Percentiles rank a stretch among this genome's conserved stretches.
These are phyloP conservation scores for Neoaliturus tenellus DNA, from an alignment of 2,888 invertebrate genomes.

Conservation along the genomic window DNA sequence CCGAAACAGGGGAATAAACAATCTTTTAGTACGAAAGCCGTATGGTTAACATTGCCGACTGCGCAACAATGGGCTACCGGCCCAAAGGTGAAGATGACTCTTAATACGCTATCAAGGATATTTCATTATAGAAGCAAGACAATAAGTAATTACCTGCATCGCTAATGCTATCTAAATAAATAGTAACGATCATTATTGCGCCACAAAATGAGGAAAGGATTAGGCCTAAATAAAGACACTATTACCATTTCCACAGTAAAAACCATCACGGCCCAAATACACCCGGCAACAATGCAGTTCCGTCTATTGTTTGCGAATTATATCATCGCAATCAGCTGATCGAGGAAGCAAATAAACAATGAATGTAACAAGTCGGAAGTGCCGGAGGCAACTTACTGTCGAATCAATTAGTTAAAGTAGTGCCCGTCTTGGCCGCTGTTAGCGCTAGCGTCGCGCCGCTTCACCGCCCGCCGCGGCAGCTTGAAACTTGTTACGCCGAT, in stretches of 20 bases:
- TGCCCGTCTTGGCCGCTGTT: background rate
- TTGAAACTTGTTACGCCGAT: constrained; percentile 5
- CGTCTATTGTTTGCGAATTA: constrained; percentile 1
- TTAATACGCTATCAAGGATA: too few relatives aligned
- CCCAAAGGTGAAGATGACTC: too few relatives aligned
- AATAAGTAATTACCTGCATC: background rate
- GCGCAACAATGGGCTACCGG: too few relatives aligned
- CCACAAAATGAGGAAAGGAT: too few relatives aligned
- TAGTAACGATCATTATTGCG: background rate
- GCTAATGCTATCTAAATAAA: background rate
- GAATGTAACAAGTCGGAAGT: background rate
- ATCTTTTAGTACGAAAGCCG: too few relatives aligned
- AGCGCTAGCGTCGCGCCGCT: background rate
- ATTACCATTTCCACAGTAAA: background rate
- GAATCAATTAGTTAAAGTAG: constrained; percentile 10
- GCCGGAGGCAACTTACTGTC: constrained; percentile 2
- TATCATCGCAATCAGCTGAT: background rate
- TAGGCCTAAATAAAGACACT: too few relatives aligned
- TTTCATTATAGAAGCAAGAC: too few relatives aligned
- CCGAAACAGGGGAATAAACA: too few relatives aligned
- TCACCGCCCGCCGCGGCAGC: background rate
- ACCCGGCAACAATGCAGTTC: background rate
- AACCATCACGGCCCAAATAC: background rate
- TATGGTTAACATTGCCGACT: too few relatives aligned
- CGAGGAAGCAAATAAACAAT: constrained; percentile 7